Evolutionary conservation across 2,113 vertebrate genomes (phyloP).

Genomic region (Mustela lutreola): DNA sequence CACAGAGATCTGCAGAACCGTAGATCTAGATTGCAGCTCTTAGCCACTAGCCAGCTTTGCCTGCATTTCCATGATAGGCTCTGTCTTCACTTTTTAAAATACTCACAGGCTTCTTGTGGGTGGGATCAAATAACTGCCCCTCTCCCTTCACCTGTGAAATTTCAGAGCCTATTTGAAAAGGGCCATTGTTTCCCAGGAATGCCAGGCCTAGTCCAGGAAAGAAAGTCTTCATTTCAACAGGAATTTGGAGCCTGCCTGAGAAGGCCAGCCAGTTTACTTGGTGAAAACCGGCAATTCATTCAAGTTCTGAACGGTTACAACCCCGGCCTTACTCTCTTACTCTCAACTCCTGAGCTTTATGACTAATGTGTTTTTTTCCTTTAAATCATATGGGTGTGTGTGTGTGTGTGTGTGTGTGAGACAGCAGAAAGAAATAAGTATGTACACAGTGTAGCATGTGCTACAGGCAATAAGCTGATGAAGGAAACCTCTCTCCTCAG

Average conservation of each 20-base stretch:
- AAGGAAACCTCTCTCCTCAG: conserved; percentile 72
- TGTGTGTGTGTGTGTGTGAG: too few species aligned
- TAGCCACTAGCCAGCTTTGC: conserved; percentile 80
- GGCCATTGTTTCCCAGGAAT: conserved; percentile 97
- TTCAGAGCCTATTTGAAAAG: conserved; percentile 96
- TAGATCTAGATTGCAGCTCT: conserved; percentile 76
- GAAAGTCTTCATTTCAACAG: conserved; percentile 96
- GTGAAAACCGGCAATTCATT: conserved; percentile 87
- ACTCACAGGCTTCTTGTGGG: conserved; percentile 85
- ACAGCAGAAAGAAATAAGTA: conserved; percentile 25
- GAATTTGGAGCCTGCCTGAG: conserved; percentile 97
- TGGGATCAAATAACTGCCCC: conserved; percentile 91
- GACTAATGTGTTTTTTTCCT: conserved; percentile 56
- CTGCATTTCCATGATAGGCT: conserved; percentile 80
- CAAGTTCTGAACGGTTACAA: conserved; percentile 81
- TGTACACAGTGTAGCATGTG: background rate
- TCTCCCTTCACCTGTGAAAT: conserved; percentile 98
- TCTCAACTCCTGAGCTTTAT: conserved; percentile 56
- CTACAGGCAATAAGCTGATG: conserved; percentile 31
- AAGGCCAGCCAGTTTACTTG: conserved; percentile 89
- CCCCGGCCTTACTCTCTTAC: conserved; percentile 63
- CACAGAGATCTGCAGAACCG: conserved; percentile 65
- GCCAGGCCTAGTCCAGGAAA: conserved; percentile 92
- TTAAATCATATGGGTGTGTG: background rate
- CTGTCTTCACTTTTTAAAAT: conserved; percentile 86